phyloP scores from a whole-genome alignment of 2,888 invertebrate genomes.

The Volucella inflata region DNA sequence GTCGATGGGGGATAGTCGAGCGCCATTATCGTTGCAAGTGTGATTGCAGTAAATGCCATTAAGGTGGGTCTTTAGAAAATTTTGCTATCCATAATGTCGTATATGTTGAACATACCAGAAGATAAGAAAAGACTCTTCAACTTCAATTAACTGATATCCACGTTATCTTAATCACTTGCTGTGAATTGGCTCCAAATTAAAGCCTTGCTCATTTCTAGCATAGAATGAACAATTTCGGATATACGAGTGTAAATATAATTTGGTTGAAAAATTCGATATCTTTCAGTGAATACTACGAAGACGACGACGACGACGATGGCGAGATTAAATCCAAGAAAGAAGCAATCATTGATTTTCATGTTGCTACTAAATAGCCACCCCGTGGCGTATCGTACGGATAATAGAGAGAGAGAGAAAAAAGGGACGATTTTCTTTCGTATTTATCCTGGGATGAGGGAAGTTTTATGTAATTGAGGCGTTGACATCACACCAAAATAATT shows the following conservation, averaged over 20 bases:
- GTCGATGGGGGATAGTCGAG: conserved; percentile 42
- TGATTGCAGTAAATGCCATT: conserved; percentile 70
- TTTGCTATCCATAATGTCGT: conserved; percentile 41
- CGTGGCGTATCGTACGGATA: conserved; percentile 25
- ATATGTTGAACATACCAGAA: too few relatives aligned
- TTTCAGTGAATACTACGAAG: too few relatives aligned
- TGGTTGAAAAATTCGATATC: not conserved
- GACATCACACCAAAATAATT: conserved; percentile 57
- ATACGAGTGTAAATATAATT: not conserved
- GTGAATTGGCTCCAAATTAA: conserved; percentile 1
- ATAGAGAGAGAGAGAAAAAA: conserved; percentile 4
- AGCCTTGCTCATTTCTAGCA: conserved; percentile 6
- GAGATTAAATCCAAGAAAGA: conserved; percentile 23
- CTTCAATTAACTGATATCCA: conserved; percentile 11
- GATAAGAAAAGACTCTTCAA: not conserved
- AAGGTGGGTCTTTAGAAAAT: conserved; percentile 43
- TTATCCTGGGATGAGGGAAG: conserved; percentile 26
- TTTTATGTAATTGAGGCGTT: conserved; percentile 62
- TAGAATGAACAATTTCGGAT: conserved; percentile 35
- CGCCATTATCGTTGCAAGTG: conserved; percentile 64
- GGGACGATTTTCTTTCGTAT: conserved; percentile 14
- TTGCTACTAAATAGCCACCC: conserved; percentile 56
- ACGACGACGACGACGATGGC: not conserved
- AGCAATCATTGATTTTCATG: conserved; percentile 47
- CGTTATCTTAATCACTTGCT: not conserved